A percentile compares a stretch with the other conserved stretches of the same genome.
These are phyloP conservation scores for Petrosia ficiformis DNA, from an alignment of 37 sponge, comb jelly and placozoan genomes.

Conservation along the genomic window DNA sequence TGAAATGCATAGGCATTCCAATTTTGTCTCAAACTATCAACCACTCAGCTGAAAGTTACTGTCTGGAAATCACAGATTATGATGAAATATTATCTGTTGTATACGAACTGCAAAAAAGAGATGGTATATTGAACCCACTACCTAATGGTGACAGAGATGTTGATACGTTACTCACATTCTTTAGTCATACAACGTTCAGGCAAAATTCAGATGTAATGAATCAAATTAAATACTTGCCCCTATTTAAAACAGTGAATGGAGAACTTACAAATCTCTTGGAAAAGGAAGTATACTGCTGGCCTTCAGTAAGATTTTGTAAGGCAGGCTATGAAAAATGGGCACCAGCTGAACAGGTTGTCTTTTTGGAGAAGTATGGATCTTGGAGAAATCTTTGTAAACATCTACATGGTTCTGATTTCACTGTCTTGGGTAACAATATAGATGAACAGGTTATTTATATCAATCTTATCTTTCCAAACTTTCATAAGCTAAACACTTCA, in stretches of 20 bases:
- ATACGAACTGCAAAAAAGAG: neutral
- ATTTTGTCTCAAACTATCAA: neutral
- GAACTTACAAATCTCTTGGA: conserved; percentile 5
- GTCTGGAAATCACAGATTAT: neutral
- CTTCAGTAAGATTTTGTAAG: neutral
- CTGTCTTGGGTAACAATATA: neutral
- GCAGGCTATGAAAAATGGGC: conserved; percentile 10
- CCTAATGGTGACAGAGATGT: neutral
- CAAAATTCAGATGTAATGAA: neutral
- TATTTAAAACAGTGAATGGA: conserved; percentile 39
- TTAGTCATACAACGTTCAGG: conserved; percentile 14
- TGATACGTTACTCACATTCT: conserved; percentile 20
- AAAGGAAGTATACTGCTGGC: conserved; percentile 31
- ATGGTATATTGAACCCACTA: neutral
- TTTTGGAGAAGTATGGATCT: neutral
- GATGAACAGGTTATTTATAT: neutral
- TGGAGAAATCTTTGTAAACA: neutral
- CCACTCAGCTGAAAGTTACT: neutral
- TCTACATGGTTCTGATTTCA: neutral
- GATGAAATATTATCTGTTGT: neutral
- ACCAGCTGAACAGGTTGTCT: neutral
- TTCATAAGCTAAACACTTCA: neutral
- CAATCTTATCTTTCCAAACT: neutral
- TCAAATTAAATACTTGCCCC: conserved; percentile 23
- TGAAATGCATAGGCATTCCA: neutral